Evolutionary conservation across 2,797 vertebrate genomes (phyloP).

Genomic region (Sardinella longiceps): DNA sequence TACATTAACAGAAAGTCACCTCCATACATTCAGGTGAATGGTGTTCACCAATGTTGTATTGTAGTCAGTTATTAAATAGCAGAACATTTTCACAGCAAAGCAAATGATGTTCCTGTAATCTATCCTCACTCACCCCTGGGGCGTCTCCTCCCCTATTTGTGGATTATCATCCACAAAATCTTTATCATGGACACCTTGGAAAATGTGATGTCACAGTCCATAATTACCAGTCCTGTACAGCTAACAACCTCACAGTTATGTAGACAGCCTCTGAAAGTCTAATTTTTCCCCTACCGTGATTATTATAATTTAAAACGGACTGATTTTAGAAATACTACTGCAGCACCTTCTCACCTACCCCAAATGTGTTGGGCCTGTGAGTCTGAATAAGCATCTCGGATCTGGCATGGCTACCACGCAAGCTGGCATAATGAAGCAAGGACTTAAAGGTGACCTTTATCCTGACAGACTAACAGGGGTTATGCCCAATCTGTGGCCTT

Average conservation of each 20-base stretch:
- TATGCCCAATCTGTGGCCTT: neutral
- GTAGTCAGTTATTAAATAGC: too few relatives aligned
- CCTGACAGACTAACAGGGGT: conserved; percentile 47
- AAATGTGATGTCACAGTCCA: neutral
- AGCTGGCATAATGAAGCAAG: conserved; percentile 49
- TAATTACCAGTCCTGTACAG: neutral
- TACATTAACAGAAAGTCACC: too few relatives aligned
- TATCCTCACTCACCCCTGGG: neutral
- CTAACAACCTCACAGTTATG: neutral
- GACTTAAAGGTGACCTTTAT: conserved; percentile 55
- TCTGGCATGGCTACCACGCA: conserved; percentile 35
- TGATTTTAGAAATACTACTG: neutral
- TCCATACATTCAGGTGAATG: too few relatives aligned
- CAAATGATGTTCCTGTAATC: neutral
- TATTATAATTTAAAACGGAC: neutral
- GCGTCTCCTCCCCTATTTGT: neutral
- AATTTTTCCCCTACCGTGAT: neutral
- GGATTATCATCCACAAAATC: neutral
- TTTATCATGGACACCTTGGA: neutral
- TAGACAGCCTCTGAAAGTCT: neutral
- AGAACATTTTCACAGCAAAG: neutral
- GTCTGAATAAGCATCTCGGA: conserved; percentile 52
- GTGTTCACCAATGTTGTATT: too few relatives aligned
- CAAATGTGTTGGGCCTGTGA: neutral
- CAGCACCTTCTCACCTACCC: neutral